Evolutionary conservation across 2,113 vertebrate species (phyloP).

Genomic region (zebrafish (Danio rerio)): DNA sequence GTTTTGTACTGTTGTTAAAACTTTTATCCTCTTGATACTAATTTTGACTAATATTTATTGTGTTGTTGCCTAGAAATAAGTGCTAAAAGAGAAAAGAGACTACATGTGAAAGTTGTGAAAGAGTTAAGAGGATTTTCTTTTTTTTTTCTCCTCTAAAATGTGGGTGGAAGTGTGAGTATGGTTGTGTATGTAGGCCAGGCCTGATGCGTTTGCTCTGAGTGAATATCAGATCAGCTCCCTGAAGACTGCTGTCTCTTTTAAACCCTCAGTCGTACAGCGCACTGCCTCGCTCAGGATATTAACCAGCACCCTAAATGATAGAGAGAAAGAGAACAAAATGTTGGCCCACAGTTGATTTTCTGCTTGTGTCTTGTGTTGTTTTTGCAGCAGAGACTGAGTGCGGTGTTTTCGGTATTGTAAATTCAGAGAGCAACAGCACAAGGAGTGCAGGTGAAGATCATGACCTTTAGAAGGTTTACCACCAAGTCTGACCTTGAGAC

Average conservation of each 20-base stretch:
- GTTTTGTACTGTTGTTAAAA: background rate
- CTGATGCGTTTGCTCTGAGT: slow-evolving; percentile 55
- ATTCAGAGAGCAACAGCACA: background rate
- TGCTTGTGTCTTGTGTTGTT: background rate
- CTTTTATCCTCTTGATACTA: background rate
- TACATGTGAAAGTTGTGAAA: slow-evolving; percentile 3
- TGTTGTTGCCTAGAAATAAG: background rate
- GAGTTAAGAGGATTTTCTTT: slow-evolving; percentile 9
- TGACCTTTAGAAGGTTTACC: slow-evolving; percentile 13
- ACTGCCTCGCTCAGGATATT: slow-evolving; percentile 30
- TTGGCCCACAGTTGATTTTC: background rate
- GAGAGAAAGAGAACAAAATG: background rate
- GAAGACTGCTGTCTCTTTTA: slow-evolving; percentile 53
- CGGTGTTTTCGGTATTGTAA: background rate
- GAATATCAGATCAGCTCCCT: slow-evolving; percentile 60
- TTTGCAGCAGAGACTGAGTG: slow-evolving; percentile 28
- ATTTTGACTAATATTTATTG: background rate
- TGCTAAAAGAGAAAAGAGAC: slow-evolving; percentile 6
- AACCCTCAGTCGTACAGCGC: slow-evolving; percentile 26
- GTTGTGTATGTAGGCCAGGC: slow-evolving; percentile 60
- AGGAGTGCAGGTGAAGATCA: background rate
- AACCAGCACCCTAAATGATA: background rate
- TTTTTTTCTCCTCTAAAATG: background rate
- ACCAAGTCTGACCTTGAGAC: slow-evolving; percentile 45
- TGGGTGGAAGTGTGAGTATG: slow-evolving; percentile 38